Evolutionary conservation across 2,888 invertebrate species (phyloP).

Genomic region (Eristalinus sepulchralis): DNA sequence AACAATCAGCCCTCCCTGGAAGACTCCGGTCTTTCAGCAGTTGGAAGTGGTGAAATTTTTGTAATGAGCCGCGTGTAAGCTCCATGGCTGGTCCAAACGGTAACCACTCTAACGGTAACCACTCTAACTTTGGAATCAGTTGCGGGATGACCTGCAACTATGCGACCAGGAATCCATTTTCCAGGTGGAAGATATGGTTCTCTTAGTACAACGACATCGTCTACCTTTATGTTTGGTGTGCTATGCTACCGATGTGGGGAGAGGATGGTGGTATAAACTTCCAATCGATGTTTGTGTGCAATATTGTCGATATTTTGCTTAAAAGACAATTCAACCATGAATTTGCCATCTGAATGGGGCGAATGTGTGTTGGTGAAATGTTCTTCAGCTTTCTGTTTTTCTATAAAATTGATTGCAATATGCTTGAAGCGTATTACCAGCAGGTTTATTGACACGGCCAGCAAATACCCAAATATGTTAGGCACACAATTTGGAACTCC

Average conservation of each 20-base stretch:
- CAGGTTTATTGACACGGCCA: too few species aligned
- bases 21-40: constrained; percentile 3
- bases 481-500: background rate
- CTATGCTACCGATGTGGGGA: constrained; percentile 45
- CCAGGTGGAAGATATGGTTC: constrained; percentile 13
- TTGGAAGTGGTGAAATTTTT: background rate
- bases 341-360: too few species aligned
- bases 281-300: background rate
- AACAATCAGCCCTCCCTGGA: too few species aligned
- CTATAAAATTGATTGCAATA: too few species aligned
- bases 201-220: background rate
- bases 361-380: too few species aligned
- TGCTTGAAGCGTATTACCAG: too few species aligned
- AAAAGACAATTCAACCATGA: too few species aligned
- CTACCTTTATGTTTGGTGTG: too few species aligned
- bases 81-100: background rate
- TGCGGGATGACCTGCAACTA: background rate
- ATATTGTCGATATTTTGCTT: too few species aligned
- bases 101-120: too few species aligned
- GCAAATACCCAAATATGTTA: too few species aligned
- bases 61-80: background rate
- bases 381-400: too few species aligned
- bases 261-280: constrained; percentile 48
- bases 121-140: background rate
- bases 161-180: constrained; percentile 1